Evolutionary conservation across 2,797 vertebrate genomes (phyloP).

Genomic region (Tapirus indicus): DNA sequence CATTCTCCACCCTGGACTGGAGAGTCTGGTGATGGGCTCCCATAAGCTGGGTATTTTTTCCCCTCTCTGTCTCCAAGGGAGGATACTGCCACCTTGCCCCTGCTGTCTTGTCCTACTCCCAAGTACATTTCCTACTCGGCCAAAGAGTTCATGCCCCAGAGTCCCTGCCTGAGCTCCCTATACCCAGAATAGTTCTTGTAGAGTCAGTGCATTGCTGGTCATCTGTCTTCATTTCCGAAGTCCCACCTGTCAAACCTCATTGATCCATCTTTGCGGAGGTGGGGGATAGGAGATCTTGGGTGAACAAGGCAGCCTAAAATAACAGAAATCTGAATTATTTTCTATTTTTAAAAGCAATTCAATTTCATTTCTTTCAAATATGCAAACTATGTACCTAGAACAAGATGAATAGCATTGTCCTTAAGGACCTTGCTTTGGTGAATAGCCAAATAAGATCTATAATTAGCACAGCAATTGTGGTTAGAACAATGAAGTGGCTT

Average conservation of each 20-base stretch:
- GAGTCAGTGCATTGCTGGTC: background rate
- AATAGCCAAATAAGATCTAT: conserved; percentile 2
- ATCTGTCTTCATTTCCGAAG: background rate
- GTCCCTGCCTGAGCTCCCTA: background rate
- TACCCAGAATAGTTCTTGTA: background rate
- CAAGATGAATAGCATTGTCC: conserved; percentile 24
- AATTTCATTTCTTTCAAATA: conserved; percentile 57
- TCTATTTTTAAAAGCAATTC: background rate
- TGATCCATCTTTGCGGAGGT: background rate
- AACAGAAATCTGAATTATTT: background rate
- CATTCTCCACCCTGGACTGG: rapidly evolving
- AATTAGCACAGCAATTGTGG: conserved; percentile 48
- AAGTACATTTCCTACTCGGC: background rate
- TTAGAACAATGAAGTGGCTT: conserved; percentile 61
- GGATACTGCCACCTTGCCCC: background rate
- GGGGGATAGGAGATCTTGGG: background rate
- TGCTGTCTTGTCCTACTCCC: background rate
- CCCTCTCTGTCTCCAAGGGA: background rate
- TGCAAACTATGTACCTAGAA: background rate
- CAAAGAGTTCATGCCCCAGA: background rate
- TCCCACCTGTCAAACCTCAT: background rate
- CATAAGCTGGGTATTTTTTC: background rate
- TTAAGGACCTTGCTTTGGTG: conserved; percentile 63
- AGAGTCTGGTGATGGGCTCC: background rate
- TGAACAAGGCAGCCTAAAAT: background rate